Evolutionary conservation across 2,113 vertebrate genomes (phyloP), one percentile per base, ranked within the genome.

Genomic region (Carassius carassius): DNA sequence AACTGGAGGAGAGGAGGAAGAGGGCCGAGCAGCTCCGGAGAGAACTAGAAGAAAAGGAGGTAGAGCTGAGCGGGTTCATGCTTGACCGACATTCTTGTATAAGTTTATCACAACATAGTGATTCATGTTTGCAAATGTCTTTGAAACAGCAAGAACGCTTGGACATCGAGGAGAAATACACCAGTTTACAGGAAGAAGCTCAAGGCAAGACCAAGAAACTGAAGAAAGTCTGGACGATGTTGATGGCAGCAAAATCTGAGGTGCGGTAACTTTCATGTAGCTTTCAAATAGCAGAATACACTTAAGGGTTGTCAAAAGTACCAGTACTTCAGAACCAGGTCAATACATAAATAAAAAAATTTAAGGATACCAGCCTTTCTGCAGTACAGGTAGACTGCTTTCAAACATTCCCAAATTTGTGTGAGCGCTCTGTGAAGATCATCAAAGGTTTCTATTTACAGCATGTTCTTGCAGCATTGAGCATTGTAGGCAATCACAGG

Each of bases 201-300:
- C 98, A 99, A 87, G 98, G 98, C 60, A 99, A 99, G 92, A 99
- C 98, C 70, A 99, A 99, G 90, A 99, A 99, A 76, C 91, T 99
- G 90, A 99, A 99, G 94, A 99, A 99, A 94, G 98, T 99, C 4
- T 99, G 98, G 98, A 99, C 97, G 76, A 99, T 99, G 98, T 92
- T 99, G 74, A 99, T 99, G 97, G 98, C 97, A 89, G 98, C 98
- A 41, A 99, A 99, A 85, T 98, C 98, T 56, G 98, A 99, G 94
- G 98, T 99, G 78, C 70, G 91, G 6, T 69, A 1, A 21, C 49
- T 37, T 84, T 13, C 21, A 8, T 44, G 3, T 0, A 49, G 3
- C 47, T 23, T 56, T 23, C 8, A 51, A 17, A 44, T n/a, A 37
- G 37, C 21, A 16, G 2, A 73, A 21, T 19, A 69, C 10, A 3